Conservation (phyloP, 2,113 vertebrate species). For the Mohoua ochrocephala region DNA sequence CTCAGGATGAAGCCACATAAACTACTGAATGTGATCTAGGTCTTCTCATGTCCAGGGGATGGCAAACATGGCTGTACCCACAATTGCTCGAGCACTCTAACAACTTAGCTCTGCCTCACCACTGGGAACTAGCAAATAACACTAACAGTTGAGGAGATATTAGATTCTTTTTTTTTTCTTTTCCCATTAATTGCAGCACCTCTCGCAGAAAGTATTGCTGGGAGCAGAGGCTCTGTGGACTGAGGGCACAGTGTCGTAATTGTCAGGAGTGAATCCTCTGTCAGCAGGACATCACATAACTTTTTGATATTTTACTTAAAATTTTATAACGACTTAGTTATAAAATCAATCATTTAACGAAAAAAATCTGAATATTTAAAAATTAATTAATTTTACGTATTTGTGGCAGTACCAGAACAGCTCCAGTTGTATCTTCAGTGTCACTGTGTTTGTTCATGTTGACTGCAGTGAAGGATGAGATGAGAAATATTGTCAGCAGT, state of each 20-base stretch:
- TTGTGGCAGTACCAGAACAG: background rate
- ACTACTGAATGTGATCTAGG: background rate
- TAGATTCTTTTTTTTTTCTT: background rate
- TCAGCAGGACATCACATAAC: background rate
- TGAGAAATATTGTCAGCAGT: background rate
- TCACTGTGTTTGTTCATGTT: background rate
- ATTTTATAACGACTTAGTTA: background rate
- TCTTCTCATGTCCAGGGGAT: background rate
- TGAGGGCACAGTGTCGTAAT: accelerated
- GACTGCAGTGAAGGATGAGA: background rate
- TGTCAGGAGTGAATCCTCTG: background rate
- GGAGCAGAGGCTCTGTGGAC: background rate
- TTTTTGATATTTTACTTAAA: background rate
- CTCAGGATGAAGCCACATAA: background rate
- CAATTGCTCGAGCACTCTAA: accelerated
- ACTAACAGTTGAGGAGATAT: background rate
- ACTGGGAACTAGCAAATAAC: background rate
- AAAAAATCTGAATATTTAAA: background rate
- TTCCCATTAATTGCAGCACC: background rate
- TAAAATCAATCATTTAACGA: background rate
- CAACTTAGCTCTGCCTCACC: background rate
- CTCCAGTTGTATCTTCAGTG: background rate
- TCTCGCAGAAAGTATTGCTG: background rate
- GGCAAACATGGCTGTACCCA: background rate
- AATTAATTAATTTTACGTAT: background rate